Conservation (phyloP, 1,140 invertebrate genomes). For the Forficula auricularia region DNA sequence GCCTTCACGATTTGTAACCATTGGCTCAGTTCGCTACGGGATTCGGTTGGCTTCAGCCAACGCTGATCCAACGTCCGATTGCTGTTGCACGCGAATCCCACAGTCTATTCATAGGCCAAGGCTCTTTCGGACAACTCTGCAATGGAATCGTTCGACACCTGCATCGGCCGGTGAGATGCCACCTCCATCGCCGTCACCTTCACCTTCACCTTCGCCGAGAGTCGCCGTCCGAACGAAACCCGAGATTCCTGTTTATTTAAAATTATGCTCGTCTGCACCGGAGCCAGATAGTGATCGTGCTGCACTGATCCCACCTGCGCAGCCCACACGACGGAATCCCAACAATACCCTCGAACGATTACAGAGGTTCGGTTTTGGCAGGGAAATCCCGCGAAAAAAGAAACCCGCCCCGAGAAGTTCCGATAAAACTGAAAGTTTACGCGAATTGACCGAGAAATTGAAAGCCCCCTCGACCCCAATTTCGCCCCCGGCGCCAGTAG, state of each 20-base stretch:
- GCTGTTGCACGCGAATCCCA: conserved; percentile 15
- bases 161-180: conserved; percentile 11
- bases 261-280: conserved; percentile 2
- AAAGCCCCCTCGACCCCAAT: conserved; percentile 26
- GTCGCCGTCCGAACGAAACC: conserved; percentile 12
- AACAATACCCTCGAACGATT: conserved; percentile 50
- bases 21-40: conserved; percentile 37
- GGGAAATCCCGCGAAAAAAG: conserved; percentile 24
- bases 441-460: conserved; percentile 56
- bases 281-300: neutral
- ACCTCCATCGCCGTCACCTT: conserved; percentile 3
- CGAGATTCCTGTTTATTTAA: conserved; percentile 14
- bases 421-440: conserved; percentile 47
- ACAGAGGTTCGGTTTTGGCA: conserved; percentile 55
- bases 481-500: conserved; percentile 9
- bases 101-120: no score
- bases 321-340: conserved; percentile 9
- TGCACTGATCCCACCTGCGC: neutral
- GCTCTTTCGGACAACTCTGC: no score
- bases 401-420: conserved; percentile 29
- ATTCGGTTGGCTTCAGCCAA: conserved; percentile 29
- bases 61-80: conserved; percentile 24
- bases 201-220: conserved; percentile 7
- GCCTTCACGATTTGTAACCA: conserved; percentile 30
- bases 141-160: no score